These are phyloP conservation scores for Zaprionus taronus DNA, from an alignment of 1,140 invertebrate genomes.

Conservation along the genomic window DNA sequence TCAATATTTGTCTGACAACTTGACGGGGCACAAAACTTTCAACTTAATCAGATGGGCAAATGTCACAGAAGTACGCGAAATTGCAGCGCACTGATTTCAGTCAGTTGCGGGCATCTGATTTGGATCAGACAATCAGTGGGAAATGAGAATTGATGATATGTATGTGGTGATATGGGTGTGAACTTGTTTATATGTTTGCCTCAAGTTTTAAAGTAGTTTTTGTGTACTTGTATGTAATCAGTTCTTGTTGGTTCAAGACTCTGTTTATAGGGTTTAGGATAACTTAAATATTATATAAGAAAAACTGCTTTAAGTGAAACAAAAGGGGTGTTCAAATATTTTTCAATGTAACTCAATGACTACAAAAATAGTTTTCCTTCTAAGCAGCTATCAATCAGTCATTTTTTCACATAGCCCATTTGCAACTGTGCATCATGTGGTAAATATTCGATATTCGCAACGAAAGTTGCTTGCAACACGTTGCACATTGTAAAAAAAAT, in stretches of 20 bases:
- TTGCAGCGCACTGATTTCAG: constrained; percentile 30
- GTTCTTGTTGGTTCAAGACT: neutral
- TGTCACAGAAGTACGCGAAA: constrained; percentile 51
- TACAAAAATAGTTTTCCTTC: neutral
- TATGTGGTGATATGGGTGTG: neutral
- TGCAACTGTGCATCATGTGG: neutral
- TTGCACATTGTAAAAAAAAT: constrained; percentile 33
- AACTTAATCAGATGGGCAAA: constrained; percentile 71
- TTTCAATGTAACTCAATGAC: neutral
- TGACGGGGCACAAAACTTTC: constrained; percentile 58
- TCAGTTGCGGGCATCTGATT: neutral
- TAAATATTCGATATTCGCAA: neutral
- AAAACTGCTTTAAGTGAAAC: no score
- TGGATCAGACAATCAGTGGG: constrained; percentile 15
- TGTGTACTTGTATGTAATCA: neutral
- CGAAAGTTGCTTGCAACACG: constrained; percentile 38
- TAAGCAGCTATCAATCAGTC: constrained; percentile 13
- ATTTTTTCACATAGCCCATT: neutral
- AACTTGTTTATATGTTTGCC: neutral
- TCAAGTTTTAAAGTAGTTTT: neutral
- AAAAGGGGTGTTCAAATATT: neutral
- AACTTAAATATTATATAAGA: no score
- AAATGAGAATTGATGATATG: constrained; percentile 6
- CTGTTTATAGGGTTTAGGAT: no score
- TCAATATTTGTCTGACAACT: constrained; percentile 78